phyloP scores from a whole-genome alignment of 2,113 vertebrate genomes.

The Upupa epops region DNA sequence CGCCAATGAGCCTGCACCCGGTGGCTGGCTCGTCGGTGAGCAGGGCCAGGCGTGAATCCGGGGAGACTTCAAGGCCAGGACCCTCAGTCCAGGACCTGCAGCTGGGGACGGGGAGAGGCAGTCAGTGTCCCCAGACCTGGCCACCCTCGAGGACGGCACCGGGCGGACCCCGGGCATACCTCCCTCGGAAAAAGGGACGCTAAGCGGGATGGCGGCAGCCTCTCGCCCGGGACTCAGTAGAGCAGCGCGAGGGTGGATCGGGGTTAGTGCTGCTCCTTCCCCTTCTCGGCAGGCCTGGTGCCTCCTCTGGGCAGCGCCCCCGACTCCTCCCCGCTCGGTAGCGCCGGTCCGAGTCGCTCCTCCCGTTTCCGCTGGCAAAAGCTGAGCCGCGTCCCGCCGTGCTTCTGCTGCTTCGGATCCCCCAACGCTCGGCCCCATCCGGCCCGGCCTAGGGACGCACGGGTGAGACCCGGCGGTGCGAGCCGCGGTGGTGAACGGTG shows the following conservation, averaged over 20 bases:
- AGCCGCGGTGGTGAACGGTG: neutral
- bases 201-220: too few species aligned
- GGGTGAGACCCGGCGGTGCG: neutral
- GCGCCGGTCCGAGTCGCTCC: constrained; percentile 55
- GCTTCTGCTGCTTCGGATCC: neutral
- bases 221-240: too few species aligned
- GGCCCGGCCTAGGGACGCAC: neutral
- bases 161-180: too few species aligned
- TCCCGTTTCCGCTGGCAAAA: constrained; percentile 72
- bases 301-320: constrained; percentile 11
- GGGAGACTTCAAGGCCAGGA: neutral
- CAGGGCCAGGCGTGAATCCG: neutral
- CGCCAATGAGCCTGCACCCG: too few species aligned
- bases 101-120: neutral
- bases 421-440: neutral
- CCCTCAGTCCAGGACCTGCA: neutral
- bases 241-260: fast-evolving
- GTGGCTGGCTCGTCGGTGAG: too few species aligned
- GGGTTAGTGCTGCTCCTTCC: fast-evolving
- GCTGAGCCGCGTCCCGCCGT: neutral
- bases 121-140: too few species aligned
- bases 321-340: constrained; percentile 52
- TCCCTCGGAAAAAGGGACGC: neutral
- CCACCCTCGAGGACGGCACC: too few species aligned
- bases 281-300: neutral